phyloP scores from a whole-genome alignment of 2,888 invertebrate species.

The Ennomos erosarius region DNA sequence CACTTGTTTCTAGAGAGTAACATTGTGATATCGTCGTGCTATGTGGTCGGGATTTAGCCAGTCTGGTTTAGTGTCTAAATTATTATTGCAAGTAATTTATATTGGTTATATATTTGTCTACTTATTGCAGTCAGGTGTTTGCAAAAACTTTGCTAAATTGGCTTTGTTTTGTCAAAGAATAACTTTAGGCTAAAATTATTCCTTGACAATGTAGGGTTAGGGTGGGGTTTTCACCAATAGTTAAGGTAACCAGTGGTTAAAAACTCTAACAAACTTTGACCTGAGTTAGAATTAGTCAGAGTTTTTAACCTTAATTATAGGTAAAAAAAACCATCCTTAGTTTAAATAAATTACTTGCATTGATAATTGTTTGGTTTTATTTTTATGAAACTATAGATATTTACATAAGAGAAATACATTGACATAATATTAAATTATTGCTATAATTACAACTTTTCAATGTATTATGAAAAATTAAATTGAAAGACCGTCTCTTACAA shows the following conservation, averaged over 20 bases:
- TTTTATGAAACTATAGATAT: slow-evolving; percentile 25
- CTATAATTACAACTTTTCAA: slow-evolving; percentile 40
- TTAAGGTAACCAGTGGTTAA: too few relatives aligned
- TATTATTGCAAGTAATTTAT: slow-evolving; percentile 20
- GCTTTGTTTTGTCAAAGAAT: too few relatives aligned
- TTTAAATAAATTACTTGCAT: slow-evolving; percentile 34
- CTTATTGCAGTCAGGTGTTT: too few relatives aligned
- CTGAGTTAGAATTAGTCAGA: too few relatives aligned
- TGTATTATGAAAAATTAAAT: slow-evolving; percentile 34
- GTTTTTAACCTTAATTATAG: too few relatives aligned
- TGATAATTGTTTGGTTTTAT: slow-evolving; percentile 21
- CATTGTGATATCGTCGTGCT: slow-evolving; percentile 73
- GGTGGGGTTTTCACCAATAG: too few relatives aligned
- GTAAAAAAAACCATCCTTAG: not conserved
- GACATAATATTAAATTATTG: slow-evolving; percentile 36
- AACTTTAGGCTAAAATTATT: slow-evolving; percentile 1
- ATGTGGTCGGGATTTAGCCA: slow-evolving; percentile 59
- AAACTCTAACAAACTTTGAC: too few relatives aligned
- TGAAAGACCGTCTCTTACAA: slow-evolving; percentile 59
- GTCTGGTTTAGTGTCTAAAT: slow-evolving; percentile 41
- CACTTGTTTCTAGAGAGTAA: slow-evolving; percentile 73
- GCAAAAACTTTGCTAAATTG: too few relatives aligned
- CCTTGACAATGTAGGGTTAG: too few relatives aligned
- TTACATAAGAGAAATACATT: slow-evolving; percentile 35
- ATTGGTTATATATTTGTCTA: not conserved